Evolutionary conservation across 2,888 invertebrate species (phyloP).

Genomic region (Drosophila paranaensis): DNA sequence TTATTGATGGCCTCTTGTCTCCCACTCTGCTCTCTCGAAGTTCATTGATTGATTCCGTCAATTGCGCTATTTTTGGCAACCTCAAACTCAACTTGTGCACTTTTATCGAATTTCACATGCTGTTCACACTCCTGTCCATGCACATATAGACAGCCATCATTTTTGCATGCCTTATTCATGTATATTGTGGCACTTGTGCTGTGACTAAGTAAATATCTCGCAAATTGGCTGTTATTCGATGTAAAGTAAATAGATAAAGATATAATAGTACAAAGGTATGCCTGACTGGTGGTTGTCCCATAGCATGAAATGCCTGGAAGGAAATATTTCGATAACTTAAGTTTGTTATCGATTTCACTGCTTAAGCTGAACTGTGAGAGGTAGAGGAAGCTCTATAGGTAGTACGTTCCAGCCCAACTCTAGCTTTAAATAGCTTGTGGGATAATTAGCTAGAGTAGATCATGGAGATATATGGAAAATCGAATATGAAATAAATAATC

Average conservation of each 20-base stretch:
- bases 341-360: no score
- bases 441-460: no score
- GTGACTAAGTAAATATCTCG: not conserved
- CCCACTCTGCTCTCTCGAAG: conserved; percentile 5
- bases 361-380: no score
- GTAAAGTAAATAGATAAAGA: not conserved
- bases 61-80: conserved; percentile 48
- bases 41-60: conserved; percentile 50
- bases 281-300: not conserved
- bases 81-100: not conserved
- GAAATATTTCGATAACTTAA: no score
- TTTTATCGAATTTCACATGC: conserved; percentile 10
- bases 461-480: no score
- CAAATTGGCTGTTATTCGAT: not conserved
- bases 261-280: no score
- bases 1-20: conserved; percentile 2
- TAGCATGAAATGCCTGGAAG: not conserved
- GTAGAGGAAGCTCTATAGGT: no score
- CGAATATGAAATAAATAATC: no score
- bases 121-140: not conserved
- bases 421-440: no score
- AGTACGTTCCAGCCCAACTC: no score
- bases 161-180: not conserved
- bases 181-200: not conserved
- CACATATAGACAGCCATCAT: not conserved